Percentiles rank a stretch among this genome's conserved stretches.
Evolutionary conservation across 2,888 invertebrate genomes (phyloP).

Genomic region (Metacarcinus magister): DNA sequence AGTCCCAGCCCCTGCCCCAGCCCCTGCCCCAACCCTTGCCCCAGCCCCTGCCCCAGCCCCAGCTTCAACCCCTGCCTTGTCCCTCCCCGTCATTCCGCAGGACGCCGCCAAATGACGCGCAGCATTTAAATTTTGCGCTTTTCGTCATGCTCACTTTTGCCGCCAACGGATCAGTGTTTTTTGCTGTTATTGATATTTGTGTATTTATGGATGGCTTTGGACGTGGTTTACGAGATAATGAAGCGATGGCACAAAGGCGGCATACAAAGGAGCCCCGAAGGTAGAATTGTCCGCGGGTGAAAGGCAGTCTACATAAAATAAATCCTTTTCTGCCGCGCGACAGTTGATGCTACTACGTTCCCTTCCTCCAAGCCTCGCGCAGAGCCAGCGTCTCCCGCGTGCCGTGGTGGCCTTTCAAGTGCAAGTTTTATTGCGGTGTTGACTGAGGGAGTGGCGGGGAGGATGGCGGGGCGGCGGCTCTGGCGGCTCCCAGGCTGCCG

Average conservation of each 20-base stretch:
- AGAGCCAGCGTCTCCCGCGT: not conserved
- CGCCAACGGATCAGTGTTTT: constrained; percentile 54
- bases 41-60: too few relatives aligned
- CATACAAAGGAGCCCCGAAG: constrained; percentile 55
- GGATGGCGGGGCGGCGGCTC: constrained; percentile 39
- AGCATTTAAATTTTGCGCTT: constrained; percentile 73
- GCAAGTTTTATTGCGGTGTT: constrained; percentile 64
- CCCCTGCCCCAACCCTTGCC: too few relatives aligned
- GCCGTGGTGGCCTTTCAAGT: constrained; percentile 35
- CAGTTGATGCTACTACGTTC: constrained; percentile 62
- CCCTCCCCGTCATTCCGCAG: not conserved
- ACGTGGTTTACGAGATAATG: constrained; percentile 57
- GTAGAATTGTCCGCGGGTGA: constrained; percentile 57
- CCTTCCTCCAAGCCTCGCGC: constrained; percentile 56
- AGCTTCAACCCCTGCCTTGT: not conserved
- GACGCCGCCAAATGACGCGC: constrained; percentile 59
- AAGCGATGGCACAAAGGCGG: constrained; percentile 56
- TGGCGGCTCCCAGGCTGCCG: not conserved
- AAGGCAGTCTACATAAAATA: constrained; percentile 62
- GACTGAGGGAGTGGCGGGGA: constrained; percentile 52
- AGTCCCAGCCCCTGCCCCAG: too few relatives aligned
- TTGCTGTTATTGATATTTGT: constrained; percentile 54
- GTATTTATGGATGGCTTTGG: constrained; percentile 50
- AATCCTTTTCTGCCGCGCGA: constrained; percentile 57
- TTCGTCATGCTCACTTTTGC: constrained; percentile 72